Evolutionary conservation across 2,113 vertebrate genomes (phyloP).

Genomic region (Stegostoma tigrinum): DNA sequence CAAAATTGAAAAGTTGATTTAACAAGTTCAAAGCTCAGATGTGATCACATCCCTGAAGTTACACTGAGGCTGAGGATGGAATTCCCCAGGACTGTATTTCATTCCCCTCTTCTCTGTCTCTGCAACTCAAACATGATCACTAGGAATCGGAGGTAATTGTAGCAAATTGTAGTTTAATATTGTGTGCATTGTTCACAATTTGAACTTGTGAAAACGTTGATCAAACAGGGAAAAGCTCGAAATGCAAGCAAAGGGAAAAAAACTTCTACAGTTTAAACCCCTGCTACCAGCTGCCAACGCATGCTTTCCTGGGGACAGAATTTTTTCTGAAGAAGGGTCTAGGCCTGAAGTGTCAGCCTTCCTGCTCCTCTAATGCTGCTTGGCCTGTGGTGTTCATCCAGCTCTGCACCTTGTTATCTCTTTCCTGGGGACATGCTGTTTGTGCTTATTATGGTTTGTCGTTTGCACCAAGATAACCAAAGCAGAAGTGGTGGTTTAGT

Average conservation of each 20-base stretch:
- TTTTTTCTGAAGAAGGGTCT: no score
- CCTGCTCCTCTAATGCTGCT: no score
- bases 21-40: background rate
- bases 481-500: background rate
- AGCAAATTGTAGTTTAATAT: background rate
- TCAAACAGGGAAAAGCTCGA: background rate
- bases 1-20: background rate
- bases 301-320: background rate
- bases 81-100: background rate
- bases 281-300: background rate
- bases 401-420: no score
- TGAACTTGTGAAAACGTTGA: background rate
- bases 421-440: background rate
- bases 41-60: background rate
- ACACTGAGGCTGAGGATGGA: background rate
- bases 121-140: background rate
- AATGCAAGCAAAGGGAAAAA: background rate
- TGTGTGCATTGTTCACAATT: background rate
- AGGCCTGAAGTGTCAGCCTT: no score
- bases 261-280: background rate
- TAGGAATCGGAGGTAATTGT: background rate
- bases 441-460: background rate
- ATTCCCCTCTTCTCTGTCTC: background rate
- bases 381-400: no score
- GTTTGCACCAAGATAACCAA: background rate